Percentiles rank a stretch among this genome's conserved stretches.
Conservation (phyloP, 2,113 vertebrate genomes). For the Lynx canadensis region DNA sequence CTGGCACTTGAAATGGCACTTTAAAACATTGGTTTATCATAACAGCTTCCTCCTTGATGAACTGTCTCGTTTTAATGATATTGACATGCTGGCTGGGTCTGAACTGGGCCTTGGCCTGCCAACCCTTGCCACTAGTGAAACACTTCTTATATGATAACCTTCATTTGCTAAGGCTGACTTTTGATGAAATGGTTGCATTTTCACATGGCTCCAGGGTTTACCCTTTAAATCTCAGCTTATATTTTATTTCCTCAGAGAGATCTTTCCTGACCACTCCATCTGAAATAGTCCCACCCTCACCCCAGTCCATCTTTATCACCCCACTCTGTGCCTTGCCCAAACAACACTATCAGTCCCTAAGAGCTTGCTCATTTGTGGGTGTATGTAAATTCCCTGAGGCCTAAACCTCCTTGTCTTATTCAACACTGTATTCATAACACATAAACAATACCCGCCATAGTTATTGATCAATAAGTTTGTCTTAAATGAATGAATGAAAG, state of each 20-base stretch:
- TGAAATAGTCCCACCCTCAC: too few species aligned
- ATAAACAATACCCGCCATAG: neutral
- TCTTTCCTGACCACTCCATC: neutral
- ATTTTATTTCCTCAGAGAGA: neutral
- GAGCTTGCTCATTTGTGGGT: neutral
- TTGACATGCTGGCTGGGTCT: neutral
- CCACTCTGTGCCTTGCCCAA: neutral
- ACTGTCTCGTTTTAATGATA: neutral
- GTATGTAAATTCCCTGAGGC: neutral
- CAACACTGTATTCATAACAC: neutral
- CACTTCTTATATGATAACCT: neutral
- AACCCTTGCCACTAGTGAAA: neutral
- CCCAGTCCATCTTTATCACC: neutral
- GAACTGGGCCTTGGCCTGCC: neutral
- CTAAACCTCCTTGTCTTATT: neutral
- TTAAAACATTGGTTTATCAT: neutral
- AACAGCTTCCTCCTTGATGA: neutral
- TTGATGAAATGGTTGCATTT: neutral
- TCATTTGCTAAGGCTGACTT: neutral
- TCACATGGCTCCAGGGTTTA: neutral
- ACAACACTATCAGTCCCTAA: neutral
- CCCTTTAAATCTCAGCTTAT: neutral
- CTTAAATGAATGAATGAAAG: neutral
- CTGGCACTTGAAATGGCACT: neutral
- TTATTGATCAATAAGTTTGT: neutral